Evolutionary conservation across 2,797 vertebrate genomes (phyloP), one percentile per base, ranked within the genome.

Genomic region (Rhynchonycteris naso): DNA sequence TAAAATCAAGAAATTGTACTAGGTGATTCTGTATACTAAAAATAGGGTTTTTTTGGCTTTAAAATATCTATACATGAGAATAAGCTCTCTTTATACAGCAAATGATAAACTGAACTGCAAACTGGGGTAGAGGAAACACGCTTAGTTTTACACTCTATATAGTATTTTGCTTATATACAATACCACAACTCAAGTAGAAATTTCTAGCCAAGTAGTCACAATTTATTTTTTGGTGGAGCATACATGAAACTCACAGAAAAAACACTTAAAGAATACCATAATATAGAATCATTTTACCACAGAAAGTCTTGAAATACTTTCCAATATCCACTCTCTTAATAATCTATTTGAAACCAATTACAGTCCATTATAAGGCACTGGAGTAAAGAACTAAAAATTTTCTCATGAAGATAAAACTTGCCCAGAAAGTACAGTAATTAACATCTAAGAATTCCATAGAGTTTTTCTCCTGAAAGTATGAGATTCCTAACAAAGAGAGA

Each of bases 401-500:
- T 92, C 66, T 91, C 65, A 87, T 61, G 30, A 95, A 92, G 38
- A 92, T 85, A 35, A 94, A 43, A 89, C 14, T 69, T 95, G 33
- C 38, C 79, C 63, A 88, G n/a, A 81, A 91, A 89, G 54, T 61
- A 89, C 0, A 89, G 59, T 82, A 96, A 91, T 82, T 72, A 89
- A 89, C 18, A 74, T 76, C 16, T 38, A 95, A 95, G 47, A 91
- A 86, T 74, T 93, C 63, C 74, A 71, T 26, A 76, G 19, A 9
- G 7, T 24, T 76, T 74, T 92, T 74, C 54, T 82, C 65, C 78
- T 50, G 24, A 92, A 22, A 93, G 58, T 21, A 88, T 58, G 47
- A 61, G 26, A 90, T 91, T 94, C 91, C 86, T 92, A 82, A 92
- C 61, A 79, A 93, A 95, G n/a, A 88, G 47, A 90, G 69, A 90